Conservation (phyloP, 1,140 invertebrate species). For the Delia radicum region DNA sequence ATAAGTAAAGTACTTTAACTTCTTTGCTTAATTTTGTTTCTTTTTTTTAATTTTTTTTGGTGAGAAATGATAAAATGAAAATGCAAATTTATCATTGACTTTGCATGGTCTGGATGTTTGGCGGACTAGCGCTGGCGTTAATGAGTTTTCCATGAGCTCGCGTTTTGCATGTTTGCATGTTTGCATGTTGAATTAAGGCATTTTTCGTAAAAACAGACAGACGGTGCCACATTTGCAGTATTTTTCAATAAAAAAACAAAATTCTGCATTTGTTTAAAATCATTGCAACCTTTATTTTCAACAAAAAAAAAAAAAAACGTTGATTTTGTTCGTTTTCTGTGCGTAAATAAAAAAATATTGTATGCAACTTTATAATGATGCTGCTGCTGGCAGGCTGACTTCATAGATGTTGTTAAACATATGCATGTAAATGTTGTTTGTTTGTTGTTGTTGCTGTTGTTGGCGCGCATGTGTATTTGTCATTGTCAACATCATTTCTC, state of each 20-base stretch:
- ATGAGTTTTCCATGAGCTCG: slow-evolving; percentile 30
- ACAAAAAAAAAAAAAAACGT: background rate
- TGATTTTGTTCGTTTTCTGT: background rate
- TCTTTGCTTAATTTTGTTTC: background rate
- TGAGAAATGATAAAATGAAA: slow-evolving; percentile 14
- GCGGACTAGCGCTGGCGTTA: slow-evolving; percentile 25
- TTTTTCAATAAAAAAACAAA: background rate
- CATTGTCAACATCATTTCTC: slow-evolving; percentile 53
- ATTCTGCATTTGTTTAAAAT: background rate
- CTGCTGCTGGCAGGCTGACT: background rate
- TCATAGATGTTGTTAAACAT: background rate
- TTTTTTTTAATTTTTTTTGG: background rate
- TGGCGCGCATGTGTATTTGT: slow-evolving; percentile 50
- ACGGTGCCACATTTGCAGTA: background rate
- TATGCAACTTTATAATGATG: background rate
- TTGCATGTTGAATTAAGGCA: slow-evolving; percentile 16
- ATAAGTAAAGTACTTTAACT: slow-evolving; percentile 4
- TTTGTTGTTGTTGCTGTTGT: background rate
- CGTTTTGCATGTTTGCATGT: slow-evolving; percentile 17
- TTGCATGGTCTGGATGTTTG: background rate
- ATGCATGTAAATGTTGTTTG: background rate
- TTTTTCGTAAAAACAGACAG: background rate
- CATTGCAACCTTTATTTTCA: background rate
- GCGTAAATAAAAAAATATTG: background rate
- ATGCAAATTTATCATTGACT: slow-evolving; percentile 30